phyloP scores from a whole-genome alignment of 2,888 invertebrate species.

The Euclidia mi region DNA sequence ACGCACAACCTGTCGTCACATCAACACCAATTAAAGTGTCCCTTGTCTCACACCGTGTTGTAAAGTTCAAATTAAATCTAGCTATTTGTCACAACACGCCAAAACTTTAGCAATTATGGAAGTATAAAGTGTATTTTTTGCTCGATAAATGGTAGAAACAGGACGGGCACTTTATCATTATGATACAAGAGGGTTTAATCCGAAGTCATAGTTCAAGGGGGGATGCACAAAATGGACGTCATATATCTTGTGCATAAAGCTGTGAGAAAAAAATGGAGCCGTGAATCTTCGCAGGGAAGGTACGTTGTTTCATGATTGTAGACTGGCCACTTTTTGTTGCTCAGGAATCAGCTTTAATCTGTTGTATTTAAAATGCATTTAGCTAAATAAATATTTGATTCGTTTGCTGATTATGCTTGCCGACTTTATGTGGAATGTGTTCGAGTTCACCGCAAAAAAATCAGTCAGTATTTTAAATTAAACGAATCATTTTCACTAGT shows the following conservation, averaged over 20 bases:
- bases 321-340: slow-evolving; percentile 14
- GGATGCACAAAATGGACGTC: slow-evolving; percentile 60
- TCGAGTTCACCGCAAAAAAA: no score
- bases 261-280: slow-evolving; percentile 58
- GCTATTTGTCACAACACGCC: slow-evolving; percentile 53
- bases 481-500: no score
- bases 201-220: slow-evolving; percentile 47
- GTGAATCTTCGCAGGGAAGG: slow-evolving; percentile 55
- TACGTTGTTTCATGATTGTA: slow-evolving; percentile 6
- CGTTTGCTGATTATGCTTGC: no score
- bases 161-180: slow-evolving; percentile 47
- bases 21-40: slow-evolving; percentile 54
- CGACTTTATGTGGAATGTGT: no score
- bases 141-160: slow-evolving; percentile 60
- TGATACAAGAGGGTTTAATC: slow-evolving; percentile 44
- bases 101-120: slow-evolving; percentile 73
- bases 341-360: no score
- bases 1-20: slow-evolving; percentile 46
- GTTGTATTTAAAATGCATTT: no score
- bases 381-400: no score
- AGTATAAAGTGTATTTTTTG: slow-evolving; percentile 72
- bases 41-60: slow-evolving; percentile 46
- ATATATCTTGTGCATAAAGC: slow-evolving; percentile 60
- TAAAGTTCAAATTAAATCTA: slow-evolving; percentile 64
- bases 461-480: no score